Evolutionary conservation across 2,113 vertebrate species (phyloP).

Genomic region (Maccullochella peelii): DNA sequence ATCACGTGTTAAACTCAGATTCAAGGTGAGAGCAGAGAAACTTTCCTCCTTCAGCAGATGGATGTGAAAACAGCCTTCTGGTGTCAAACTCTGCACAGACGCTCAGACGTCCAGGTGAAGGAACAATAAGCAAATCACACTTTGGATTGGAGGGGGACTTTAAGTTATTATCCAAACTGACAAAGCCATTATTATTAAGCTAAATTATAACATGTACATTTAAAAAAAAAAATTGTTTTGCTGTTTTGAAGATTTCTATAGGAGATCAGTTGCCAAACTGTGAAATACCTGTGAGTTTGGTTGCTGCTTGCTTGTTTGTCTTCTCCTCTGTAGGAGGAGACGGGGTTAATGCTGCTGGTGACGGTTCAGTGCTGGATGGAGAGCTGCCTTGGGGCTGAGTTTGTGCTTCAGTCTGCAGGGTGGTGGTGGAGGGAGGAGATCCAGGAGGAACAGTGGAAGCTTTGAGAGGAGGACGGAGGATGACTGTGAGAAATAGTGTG

Average conservation of each 20-base stretch:
- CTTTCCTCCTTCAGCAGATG: too few species aligned
- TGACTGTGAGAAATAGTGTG: neutral
- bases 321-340: neutral
- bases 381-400: slow-evolving; percentile 4
- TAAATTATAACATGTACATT: neutral
- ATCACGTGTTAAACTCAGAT: neutral
- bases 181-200: neutral
- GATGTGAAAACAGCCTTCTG: too few species aligned
- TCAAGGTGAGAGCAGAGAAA: too few species aligned
- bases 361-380: neutral
- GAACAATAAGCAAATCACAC: too few species aligned
- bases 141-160: too few species aligned
- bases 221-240: too few species aligned
- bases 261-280: neutral
- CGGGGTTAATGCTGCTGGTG: slow-evolving; percentile 9
- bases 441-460: slow-evolving; percentile 55
- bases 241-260: neutral
- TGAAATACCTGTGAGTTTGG: slow-evolving; percentile 61
- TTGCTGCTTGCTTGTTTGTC: slow-evolving; percentile 1
- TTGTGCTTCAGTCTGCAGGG: neutral
- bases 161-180: neutral
- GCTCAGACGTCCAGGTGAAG: neutral
- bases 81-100: too few species aligned
- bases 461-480: slow-evolving; percentile 42
- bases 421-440: slow-evolving; percentile 17